Evolutionary conservation across 1,140 invertebrate genomes (phyloP), one percentile per base, ranked within the genome.

Genomic region (Panagrolaimus sp.): DNA sequence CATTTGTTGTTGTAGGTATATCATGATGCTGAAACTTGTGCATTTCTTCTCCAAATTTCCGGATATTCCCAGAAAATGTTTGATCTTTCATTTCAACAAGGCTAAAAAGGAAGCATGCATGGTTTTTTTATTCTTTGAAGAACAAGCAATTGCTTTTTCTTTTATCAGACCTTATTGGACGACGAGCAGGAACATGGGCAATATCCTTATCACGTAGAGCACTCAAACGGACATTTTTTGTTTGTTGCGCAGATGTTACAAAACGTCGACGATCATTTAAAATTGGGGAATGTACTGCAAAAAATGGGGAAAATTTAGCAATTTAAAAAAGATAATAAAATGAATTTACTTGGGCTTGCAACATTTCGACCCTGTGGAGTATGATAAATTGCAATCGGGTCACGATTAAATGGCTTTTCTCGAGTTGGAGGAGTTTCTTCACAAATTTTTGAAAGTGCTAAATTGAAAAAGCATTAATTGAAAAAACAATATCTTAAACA

Each of bases 41-140:
- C 52, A 58, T 58, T 58, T 58, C 52, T 58, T 58, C 52, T 58
- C 52, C 52, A 14, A 58, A 58, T 58, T 58, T 58, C 28, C 52
- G 21, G 52, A 58, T 58, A 58, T 58, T 58, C 8, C 52, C 52
- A 12, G 52, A 58, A n/a, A 58, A 58, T 28, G 21, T 58, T 58
- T 58, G 52, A 58, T 58, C 52, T 58, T 58, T 58, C 28, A 28
- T 58, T 58, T 58, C 52, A 9, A 58, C 52, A 21, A 58, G 52
- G 28, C 52, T 58, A 58, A 21, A 58, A 58, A 58, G 21, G 8
- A 28, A 58, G 21, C 52, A 58, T 21, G 14, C 52, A 58, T 58
- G 9, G 17, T n/a, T 38, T 38, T 38, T 38, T 38, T 38, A 38
- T n/a, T n/a, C n/a, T n/a, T n/a, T n/a, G n/a, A 38, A 38, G 32